These are phyloP conservation scores for Sceloporus undulatus DNA, from an alignment of 2,113 vertebrate genomes.

Conservation along the genomic window DNA sequence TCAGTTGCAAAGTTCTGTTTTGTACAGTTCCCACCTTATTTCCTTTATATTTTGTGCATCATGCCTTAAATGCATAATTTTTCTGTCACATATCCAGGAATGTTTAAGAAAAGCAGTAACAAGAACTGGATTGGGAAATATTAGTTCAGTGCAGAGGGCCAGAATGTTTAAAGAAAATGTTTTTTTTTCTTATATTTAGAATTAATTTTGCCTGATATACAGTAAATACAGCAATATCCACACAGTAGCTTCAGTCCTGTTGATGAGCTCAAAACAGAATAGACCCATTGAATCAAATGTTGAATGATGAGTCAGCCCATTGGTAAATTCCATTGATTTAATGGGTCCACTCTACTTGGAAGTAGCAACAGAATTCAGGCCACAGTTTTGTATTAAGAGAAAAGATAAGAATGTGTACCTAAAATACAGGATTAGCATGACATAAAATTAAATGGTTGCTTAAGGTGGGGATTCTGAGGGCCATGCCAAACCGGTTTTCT, in stretches of 20 bases:
- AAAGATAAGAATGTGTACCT: not conserved
- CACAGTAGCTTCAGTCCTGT: too few species aligned
- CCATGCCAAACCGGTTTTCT: not conserved
- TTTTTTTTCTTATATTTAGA: not conserved
- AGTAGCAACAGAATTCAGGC: not conserved
- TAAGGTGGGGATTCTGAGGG: not conserved
- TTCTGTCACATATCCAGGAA: not conserved
- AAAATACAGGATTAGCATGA: not conserved
- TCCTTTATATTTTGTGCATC: not conserved
- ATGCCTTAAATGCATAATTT: not conserved
- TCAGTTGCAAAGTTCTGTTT: not conserved
- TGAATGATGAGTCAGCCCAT: too few species aligned
- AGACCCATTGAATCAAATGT: too few species aligned
- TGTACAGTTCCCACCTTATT: not conserved
- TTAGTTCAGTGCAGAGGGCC: not conserved
- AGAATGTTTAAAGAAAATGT: not conserved
- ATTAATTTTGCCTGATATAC: not conserved
- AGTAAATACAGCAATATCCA: not conserved
- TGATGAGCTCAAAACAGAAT: too few species aligned
- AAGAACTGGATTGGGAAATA: not conserved
- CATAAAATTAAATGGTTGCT: slow-evolving; percentile 4
- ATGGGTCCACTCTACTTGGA: too few species aligned
- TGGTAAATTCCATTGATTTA: too few species aligned
- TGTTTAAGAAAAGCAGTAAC: not conserved
- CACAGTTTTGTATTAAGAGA: not conserved